Percentiles rank a stretch among this genome's conserved stretches.
These are phyloP conservation scores for Thinocorus orbignyianus DNA, from an alignment of 2,113 vertebrate genomes.

Conservation along the genomic window DNA sequence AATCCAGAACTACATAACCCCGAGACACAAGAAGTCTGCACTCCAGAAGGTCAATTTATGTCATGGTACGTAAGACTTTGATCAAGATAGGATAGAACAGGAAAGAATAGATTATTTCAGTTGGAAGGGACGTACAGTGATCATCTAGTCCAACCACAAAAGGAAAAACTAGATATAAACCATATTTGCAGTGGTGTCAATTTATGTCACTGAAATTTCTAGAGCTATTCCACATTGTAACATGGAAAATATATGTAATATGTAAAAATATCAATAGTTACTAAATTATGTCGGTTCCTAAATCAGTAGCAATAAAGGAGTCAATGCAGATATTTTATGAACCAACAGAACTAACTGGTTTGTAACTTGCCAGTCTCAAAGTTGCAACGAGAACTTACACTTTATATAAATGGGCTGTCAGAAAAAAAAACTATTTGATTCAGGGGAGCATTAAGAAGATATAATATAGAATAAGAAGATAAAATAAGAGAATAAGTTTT, in stretches of 20 bases:
- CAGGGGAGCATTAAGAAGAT: neutral
- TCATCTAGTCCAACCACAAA: neutral
- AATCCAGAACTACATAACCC: neutral
- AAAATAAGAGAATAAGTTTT: constrained; percentile 36
- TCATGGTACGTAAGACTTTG: neutral
- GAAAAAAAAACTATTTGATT: neutral
- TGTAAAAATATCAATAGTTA: neutral
- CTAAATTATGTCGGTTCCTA: fast-evolving
- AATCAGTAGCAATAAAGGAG: neutral
- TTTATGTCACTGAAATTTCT: neutral
- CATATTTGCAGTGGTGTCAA: neutral
- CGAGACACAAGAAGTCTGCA: neutral
- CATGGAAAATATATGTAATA: neutral
- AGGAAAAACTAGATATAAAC: neutral
- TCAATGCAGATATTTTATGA: neutral
- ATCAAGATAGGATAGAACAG: neutral
- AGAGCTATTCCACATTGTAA: neutral
- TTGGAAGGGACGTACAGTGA: neutral
- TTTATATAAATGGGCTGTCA: neutral
- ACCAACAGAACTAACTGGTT: neutral
- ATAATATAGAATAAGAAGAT: no score
- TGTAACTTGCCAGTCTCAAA: neutral
- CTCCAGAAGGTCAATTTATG: neutral
- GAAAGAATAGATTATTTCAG: neutral
- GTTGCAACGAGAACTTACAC: neutral